These are phyloP conservation scores for Eretmochelys imbricata DNA, from an alignment of 2,113 vertebrate species.

Conservation along the genomic window DNA sequence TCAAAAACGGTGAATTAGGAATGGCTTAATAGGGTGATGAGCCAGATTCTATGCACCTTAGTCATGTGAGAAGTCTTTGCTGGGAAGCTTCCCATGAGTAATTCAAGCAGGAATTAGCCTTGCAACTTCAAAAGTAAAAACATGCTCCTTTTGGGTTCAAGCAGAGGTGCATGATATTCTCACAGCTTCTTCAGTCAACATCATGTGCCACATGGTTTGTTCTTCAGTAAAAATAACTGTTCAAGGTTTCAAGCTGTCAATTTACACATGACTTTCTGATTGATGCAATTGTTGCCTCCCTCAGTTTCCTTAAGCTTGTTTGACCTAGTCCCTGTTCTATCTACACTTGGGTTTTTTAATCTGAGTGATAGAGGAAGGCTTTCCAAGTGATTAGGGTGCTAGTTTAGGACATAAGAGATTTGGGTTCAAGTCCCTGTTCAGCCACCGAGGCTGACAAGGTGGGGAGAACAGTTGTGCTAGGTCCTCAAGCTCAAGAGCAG, in stretches of 20 bases:
- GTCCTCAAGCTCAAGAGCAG: not conserved
- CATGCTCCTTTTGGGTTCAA: not conserved
- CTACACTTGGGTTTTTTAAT: not conserved
- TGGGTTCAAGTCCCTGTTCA: not conserved
- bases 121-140: not conserved
- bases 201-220: not conserved
- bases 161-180: not conserved
- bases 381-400: not conserved
- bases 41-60: not conserved
- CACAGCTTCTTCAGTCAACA: not conserved
- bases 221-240: not conserved
- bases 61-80: not conserved
- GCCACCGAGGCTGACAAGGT: not conserved
- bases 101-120: not conserved
- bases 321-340: not conserved
- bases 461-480: not conserved
- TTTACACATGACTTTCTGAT: not conserved
- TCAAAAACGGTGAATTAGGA: not conserved
- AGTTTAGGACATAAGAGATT: not conserved
- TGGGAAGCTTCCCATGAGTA: not conserved
- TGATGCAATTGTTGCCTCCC: not conserved
- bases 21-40: not conserved
- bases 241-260: not conserved
- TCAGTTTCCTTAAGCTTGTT: not conserved
- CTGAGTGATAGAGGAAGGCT: not conserved